phyloP scores from a whole-genome alignment of 2,888 invertebrate species.

The Cryptocephalus primarius region DNA sequence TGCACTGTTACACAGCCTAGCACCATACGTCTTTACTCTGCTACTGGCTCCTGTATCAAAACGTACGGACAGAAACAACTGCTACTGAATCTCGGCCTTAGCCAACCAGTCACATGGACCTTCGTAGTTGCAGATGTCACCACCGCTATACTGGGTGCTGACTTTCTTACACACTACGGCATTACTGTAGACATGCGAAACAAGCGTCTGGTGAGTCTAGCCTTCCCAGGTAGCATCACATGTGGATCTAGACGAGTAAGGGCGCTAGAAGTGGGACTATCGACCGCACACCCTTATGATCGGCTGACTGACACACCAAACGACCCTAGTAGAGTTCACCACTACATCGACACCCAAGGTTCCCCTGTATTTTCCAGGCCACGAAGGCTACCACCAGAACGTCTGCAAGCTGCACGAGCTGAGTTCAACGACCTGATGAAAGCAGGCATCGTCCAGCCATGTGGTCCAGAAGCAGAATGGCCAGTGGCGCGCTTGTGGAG shows the following conservation, averaged over 20 bases:
- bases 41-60: not conserved
- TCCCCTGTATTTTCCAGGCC: not conserved
- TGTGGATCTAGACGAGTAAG: not conserved
- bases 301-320: too few species aligned
- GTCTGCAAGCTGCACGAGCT: too few species aligned
- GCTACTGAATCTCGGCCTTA: not conserved
- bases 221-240: not conserved
- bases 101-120: slow-evolving; percentile 1
- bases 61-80: not conserved
- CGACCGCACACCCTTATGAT: too few species aligned
- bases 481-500: too few species aligned
- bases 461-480: too few species aligned
- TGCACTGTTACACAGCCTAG: not conserved
- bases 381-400: slow-evolving; percentile 1
- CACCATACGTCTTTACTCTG: not conserved
- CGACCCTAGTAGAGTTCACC: too few species aligned
- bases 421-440: too few species aligned
- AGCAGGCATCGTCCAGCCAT: too few species aligned
- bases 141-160: not conserved
- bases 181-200: not conserved
- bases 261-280: too few species aligned
- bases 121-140: slow-evolving; percentile 3
- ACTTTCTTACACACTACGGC: not conserved
- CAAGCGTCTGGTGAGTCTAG: not conserved
- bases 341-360: not conserved